Percentiles rank a stretch among this genome's conserved stretches.
Evolutionary conservation across 2,797 vertebrate species (phyloP).

Genomic region (Podargus strigoides): DNA sequence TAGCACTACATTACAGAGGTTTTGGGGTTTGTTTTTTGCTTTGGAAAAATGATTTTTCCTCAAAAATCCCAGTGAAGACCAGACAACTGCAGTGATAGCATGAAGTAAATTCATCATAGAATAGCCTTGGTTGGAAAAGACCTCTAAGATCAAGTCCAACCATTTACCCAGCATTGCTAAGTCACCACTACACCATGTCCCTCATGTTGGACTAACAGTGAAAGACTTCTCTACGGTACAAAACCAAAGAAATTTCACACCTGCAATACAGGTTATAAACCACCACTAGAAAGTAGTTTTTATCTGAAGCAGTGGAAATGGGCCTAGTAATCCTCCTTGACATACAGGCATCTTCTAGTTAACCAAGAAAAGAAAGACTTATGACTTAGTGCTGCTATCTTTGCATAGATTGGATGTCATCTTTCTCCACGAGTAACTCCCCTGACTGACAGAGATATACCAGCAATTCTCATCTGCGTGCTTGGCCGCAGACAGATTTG

Average conservation of each 20-base stretch:
- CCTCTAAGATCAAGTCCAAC: no score
- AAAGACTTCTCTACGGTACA: not conserved
- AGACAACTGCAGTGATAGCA: not conserved
- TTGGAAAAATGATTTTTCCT: not conserved
- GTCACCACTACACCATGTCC: no score
- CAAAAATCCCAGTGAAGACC: not conserved
- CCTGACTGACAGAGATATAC: not conserved
- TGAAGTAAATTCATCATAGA: not conserved
- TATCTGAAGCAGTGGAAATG: not conserved
- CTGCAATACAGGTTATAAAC: not conserved
- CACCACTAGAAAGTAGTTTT: not conserved
- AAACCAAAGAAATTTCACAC: not conserved
- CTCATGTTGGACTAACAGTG: not conserved
- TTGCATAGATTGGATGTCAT: not conserved
- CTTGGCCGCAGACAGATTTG: not conserved
- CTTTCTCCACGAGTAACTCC: not conserved
- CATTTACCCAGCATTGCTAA: no score
- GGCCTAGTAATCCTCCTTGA: not conserved
- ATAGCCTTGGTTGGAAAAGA: no score
- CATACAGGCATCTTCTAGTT: not conserved
- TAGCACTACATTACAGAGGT: not conserved
- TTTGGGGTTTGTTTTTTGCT: not conserved
- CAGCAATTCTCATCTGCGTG: fast-evolving
- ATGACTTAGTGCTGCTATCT: not conserved
- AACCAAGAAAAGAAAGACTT: not conserved